Conservation (phyloP, 1,140 invertebrate species). For the Calliopsis andreniformis region DNA sequence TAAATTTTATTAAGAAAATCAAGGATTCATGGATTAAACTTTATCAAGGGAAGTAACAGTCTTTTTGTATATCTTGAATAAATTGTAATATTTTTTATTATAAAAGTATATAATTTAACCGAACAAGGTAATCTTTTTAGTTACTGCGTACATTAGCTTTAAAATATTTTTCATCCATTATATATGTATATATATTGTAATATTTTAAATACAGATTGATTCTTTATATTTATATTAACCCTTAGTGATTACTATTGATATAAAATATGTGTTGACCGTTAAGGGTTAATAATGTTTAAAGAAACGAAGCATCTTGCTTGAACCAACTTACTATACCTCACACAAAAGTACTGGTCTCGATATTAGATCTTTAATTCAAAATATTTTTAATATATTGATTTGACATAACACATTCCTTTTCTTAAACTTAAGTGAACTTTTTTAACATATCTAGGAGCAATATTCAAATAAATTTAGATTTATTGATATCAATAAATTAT, state of each 20-base stretch:
- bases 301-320: constrained; percentile 43
- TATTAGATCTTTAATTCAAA: not conserved
- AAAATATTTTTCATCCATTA: too few species aligned
- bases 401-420: not conserved
- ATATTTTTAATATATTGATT: not conserved
- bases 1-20: constrained; percentile 36
- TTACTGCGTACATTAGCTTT: constrained; percentile 15
- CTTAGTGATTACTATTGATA: too few species aligned
- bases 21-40: constrained; percentile 48
- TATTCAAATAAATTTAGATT: not conserved
- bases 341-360: not conserved
- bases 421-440: too few species aligned
- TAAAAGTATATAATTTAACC: constrained; percentile 1
- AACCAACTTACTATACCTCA: constrained; percentile 8
- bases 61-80: constrained; percentile 28
- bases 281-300: constrained; percentile 30
- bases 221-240: too few species aligned
- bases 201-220: constrained; percentile 24
- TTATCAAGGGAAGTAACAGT: constrained; percentile 28
- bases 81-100: constrained; percentile 16
- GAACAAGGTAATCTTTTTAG: constrained; percentile 4
- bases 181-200: constrained; percentile 3
- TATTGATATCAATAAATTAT: not conserved
- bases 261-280: too few species aligned
- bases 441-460: not conserved